phyloP scores from a whole-genome alignment of 2,797 vertebrate species.

The Clarias pachynema region DNA sequence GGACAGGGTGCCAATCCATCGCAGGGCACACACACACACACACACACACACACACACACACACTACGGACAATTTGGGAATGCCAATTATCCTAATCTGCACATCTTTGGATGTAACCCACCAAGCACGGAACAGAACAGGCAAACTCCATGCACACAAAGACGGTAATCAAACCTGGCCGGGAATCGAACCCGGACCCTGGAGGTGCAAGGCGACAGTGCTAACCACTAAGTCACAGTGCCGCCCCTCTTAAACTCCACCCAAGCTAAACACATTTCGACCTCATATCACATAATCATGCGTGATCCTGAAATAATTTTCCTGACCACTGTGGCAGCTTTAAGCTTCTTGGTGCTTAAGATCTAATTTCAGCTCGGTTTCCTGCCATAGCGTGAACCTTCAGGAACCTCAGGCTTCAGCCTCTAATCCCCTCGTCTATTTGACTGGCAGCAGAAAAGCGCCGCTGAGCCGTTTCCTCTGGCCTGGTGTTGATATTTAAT shows the following conservation, averaged over 20 bases:
- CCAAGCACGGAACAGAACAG: no score
- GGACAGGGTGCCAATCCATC: no score
- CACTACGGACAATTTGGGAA: no score
- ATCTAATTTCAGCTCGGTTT: constrained; percentile 37
- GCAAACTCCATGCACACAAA: no score
- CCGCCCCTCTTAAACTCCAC: background rate
- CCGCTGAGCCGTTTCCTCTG: constrained; percentile 2
- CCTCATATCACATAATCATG: background rate
- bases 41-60: no score
- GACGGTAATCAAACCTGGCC: no score
- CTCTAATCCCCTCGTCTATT: constrained; percentile 29
- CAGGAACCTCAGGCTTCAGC: constrained; percentile 19
- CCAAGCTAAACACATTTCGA: background rate
- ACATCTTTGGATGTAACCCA: no score
- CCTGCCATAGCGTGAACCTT: constrained; percentile 3
- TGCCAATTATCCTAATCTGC: no score
- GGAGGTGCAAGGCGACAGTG: no score
- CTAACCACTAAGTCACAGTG: no score
- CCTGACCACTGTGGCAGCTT: constrained; percentile 21
- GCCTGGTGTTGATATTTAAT: constrained; percentile 25
- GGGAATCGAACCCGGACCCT: no score
- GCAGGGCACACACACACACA: no score
- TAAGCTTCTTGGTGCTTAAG: constrained; percentile 10
- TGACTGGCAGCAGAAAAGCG: constrained; percentile 1
- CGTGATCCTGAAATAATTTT: constrained; percentile 1